These are phyloP conservation scores for Poecilia gillii DNA, from an alignment of 2,797 vertebrate species.

Conservation along the genomic window DNA sequence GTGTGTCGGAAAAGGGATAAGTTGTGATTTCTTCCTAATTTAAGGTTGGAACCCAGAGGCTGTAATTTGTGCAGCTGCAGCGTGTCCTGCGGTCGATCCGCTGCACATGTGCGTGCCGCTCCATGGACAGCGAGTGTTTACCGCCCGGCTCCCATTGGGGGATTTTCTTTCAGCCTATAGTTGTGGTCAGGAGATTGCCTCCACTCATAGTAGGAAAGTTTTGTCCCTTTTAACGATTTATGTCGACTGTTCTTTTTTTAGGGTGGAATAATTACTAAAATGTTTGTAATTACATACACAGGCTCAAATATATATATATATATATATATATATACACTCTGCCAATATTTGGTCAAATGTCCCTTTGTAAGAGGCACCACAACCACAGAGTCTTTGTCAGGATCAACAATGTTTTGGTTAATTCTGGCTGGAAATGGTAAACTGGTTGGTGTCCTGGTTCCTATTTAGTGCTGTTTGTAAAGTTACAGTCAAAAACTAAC, in stretches of 20 bases:
- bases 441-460: not conserved
- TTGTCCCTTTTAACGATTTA: not conserved
- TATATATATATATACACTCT: too few species aligned
- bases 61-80: conserved; percentile 40
- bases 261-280: not conserved
- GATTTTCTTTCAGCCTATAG: not conserved
- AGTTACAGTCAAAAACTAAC: not conserved
- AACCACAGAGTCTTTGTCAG: not conserved
- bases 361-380: not conserved
- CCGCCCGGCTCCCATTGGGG: conserved; percentile 10
- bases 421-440: not conserved
- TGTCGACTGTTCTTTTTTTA: not conserved
- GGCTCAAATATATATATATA: not conserved
- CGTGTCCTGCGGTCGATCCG: conserved; percentile 39
- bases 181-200: not conserved
- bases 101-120: conserved; percentile 14
- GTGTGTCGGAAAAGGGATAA: conserved; percentile 24
- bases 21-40: conserved; percentile 53
- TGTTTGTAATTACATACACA: not conserved
- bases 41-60: conserved; percentile 27
- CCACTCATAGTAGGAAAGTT: not conserved
- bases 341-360: too few species aligned
- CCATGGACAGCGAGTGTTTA: conserved; percentile 2
- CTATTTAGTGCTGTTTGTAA: too few species aligned
- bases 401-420: not conserved